Percentiles rank a stretch among this genome's conserved stretches.
phyloP scores from a whole-genome alignment of 2,113 vertebrate genomes.

The Actenoides hombroni region DNA sequence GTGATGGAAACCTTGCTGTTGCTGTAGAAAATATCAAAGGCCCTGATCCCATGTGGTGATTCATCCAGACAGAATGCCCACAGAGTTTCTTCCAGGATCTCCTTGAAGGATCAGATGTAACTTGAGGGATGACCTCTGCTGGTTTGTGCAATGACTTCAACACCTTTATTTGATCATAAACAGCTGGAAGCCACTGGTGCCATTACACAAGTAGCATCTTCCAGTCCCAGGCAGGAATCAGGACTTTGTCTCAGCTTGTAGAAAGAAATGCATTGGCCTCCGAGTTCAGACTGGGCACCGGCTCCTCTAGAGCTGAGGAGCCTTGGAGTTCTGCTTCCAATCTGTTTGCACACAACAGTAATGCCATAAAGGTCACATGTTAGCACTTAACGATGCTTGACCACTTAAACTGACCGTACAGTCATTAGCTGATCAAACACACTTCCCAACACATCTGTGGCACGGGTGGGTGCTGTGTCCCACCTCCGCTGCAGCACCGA shows the following conservation, averaged over 20 bases:
- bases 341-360: not conserved
- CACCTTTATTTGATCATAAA: not conserved
- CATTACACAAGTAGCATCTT: not conserved
- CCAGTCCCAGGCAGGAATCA: not conserved
- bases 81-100: not conserved
- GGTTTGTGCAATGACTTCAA: not conserved
- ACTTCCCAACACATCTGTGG: not conserved
- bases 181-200: not conserved
- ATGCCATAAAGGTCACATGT: not conserved
- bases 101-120: not conserved
- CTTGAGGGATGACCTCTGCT: not conserved
- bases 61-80: not conserved
- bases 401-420: not conserved
- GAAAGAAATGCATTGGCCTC: not conserved
- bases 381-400: not conserved
- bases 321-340: not conserved
- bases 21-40: not conserved
- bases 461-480: not conserved
- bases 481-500: rapidly evolving
- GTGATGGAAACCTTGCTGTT: not conserved
- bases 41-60: not conserved
- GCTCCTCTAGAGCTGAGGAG: not conserved
- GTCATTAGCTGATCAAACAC: not conserved
- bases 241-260: not conserved
- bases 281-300: not conserved